Evolutionary conservation across 2,113 vertebrate genomes (phyloP), one percentile per base, ranked within the genome.

Genomic region (Calyptomena viridis): DNA sequence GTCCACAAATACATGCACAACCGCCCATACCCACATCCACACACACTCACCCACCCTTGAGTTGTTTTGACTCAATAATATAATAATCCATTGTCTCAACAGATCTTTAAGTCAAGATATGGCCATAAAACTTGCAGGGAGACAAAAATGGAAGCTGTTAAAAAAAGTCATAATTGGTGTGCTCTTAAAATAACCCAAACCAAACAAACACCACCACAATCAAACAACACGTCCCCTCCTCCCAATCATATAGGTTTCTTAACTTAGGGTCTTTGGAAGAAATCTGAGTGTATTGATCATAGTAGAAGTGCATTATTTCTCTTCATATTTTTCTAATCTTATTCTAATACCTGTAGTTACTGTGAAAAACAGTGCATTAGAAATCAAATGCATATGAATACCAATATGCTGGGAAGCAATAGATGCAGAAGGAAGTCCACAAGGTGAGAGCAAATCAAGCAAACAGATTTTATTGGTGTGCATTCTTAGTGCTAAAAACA

Each of bases 161-260:
- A 67, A 79, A 28, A 12, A 11, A 8, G 6, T 22, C 9, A 12
- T 28, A 50, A 28, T 33, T 9, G 3, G 2, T 47, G 9, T 39
- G 6, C 8, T 56, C 21, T 60, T 80, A 27, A 84, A 90, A 75
- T 47, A 63, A 2, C 0, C 5, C 3, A 21, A 58, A 23, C 4
- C 2, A 4, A 37, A 2, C 4, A 55, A 40, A 18, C 12, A 62
- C 14, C 46, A 47, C 8, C 20, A 63, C 11, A 59, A 77, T 37
- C 6, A 42, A 28, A 28, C 10, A 23, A 37, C 24, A 31, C 2
- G 0, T 1, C 6, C 3, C 6, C 42, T 28, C 18, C 13, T 55
- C 12, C 24, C 20, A 23, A 8, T 42, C 10, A 35, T 50, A 8
- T 2, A 24, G 3, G 5, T 6, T 77, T 73, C 56, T 80, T 73